These are phyloP conservation scores for Drosophila nigromelanica DNA, from an alignment of 1,140 invertebrate genomes.

Conservation along the genomic window DNA sequence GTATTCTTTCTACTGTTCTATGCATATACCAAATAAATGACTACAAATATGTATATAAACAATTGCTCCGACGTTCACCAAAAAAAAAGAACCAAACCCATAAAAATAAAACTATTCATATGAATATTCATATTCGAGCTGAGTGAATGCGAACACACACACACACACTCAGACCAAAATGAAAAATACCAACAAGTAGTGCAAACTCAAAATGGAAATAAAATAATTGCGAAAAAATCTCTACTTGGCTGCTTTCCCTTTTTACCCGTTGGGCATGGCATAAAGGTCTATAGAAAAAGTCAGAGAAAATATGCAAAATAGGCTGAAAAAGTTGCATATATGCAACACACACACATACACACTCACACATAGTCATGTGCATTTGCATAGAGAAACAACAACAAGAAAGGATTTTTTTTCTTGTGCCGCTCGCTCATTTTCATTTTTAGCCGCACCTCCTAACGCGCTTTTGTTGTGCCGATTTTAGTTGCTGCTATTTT, in stretches of 20 bases:
- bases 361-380: slow-evolving; percentile 19
- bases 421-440: slow-evolving; percentile 41
- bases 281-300: slow-evolving; percentile 40
- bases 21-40: background rate
- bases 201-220: slow-evolving; percentile 46
- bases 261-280: slow-evolving; percentile 32
- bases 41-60: slow-evolving; percentile 7
- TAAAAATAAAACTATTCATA: slow-evolving; percentile 19
- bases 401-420: slow-evolving; percentile 8
- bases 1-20: background rate
- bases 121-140: slow-evolving; percentile 28
- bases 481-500: slow-evolving; percentile 56
- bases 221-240: slow-evolving; percentile 58
- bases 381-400: slow-evolving; percentile 40
- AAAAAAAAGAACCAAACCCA: background rate
- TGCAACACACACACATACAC: slow-evolving; percentile 23
- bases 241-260: slow-evolving; percentile 55
- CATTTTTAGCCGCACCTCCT: slow-evolving; percentile 43
- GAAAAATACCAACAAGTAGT: slow-evolving; percentile 18
- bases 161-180: background rate
- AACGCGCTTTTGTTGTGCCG: slow-evolving; percentile 36
- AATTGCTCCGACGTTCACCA: slow-evolving; percentile 1
- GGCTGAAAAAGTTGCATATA: slow-evolving; percentile 66
- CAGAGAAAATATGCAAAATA: slow-evolving; percentile 63
- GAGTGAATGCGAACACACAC: slow-evolving; percentile 9